A percentile compares a stretch with the other conserved stretches of the same genome.
These are phyloP conservation scores for Antigone vipio DNA, from an alignment of 2,113 vertebrate genomes.

Conservation along the genomic window DNA sequence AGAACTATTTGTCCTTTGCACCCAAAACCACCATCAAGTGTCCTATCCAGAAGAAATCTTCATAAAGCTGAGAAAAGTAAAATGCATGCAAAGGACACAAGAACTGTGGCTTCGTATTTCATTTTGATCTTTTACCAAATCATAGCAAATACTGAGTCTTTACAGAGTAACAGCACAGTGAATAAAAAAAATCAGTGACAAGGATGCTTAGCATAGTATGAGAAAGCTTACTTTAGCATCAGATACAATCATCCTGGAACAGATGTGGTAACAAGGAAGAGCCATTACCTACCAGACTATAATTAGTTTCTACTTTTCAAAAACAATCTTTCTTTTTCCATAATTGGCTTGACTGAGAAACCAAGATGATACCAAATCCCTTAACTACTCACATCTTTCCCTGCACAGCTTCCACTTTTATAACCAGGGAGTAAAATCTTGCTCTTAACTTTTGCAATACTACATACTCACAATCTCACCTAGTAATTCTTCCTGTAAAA, in stretches of 20 bases:
- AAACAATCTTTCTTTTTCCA: not conserved
- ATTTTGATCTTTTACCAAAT: not conserved
- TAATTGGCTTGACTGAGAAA: not conserved
- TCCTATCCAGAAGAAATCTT: not conserved
- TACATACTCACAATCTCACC: not conserved
- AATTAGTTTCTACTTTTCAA: not conserved
- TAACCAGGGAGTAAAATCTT: not conserved
- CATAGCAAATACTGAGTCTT: not conserved
- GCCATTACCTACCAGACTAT: not conserved
- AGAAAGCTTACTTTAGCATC: not conserved
- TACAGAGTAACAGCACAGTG: not conserved
- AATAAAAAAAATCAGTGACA: not conserved
- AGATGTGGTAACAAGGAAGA: not conserved
- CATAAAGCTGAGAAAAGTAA: not conserved
- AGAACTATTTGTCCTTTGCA: not conserved
- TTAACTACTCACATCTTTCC: not conserved
- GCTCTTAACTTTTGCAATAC: not conserved
- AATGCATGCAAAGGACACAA: not conserved
- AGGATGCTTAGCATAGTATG: not conserved
- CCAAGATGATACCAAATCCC: not conserved
- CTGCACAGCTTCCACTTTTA: not conserved
- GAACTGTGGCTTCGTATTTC: not conserved
- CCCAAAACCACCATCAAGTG: not conserved
- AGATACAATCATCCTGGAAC: not conserved
- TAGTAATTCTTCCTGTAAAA: not conserved